phyloP scores from a whole-genome alignment of 1,140 invertebrate species.

The Atopsyche davidsoni region DNA sequence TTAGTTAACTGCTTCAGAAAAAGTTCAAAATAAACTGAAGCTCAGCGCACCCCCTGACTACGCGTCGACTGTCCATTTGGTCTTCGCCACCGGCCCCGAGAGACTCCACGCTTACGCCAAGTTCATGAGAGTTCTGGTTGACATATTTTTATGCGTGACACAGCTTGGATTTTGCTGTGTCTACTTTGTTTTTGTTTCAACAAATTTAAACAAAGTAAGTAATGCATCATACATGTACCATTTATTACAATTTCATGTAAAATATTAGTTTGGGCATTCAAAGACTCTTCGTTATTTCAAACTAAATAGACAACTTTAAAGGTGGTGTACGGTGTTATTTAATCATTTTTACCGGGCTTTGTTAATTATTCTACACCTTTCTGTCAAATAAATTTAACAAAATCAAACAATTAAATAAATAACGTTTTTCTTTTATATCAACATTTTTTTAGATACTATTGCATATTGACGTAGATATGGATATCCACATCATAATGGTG shows the following conservation, averaged over 20 bases:
- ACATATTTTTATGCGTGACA: conserved; percentile 78
- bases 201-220: conserved; percentile 69
- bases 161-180: conserved; percentile 94
- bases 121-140: conserved; percentile 59
- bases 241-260: no score
- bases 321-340: no score
- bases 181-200: conserved; percentile 87
- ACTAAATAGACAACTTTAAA: no score
- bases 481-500: conserved; percentile 64
- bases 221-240: no score
- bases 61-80: conserved; percentile 69
- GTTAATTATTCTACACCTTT: no score
- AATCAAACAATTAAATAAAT: conserved; percentile 4
- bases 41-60: conserved; percentile 54
- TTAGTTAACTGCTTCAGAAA: conserved; percentile 62
- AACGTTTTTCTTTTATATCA: conserved; percentile 15
- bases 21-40: conserved; percentile 33
- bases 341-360: no score
- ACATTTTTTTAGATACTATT: conserved; percentile 58
- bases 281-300: no score
- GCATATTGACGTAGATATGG: conserved; percentile 51
- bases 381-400: no score
- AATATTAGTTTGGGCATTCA: no score
- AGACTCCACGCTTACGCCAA: conserved; percentile 53
- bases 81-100: conserved; percentile 66